These are phyloP conservation scores for Idaea dimidiata DNA, from an alignment of 2,888 invertebrate genomes.

Conservation along the genomic window DNA sequence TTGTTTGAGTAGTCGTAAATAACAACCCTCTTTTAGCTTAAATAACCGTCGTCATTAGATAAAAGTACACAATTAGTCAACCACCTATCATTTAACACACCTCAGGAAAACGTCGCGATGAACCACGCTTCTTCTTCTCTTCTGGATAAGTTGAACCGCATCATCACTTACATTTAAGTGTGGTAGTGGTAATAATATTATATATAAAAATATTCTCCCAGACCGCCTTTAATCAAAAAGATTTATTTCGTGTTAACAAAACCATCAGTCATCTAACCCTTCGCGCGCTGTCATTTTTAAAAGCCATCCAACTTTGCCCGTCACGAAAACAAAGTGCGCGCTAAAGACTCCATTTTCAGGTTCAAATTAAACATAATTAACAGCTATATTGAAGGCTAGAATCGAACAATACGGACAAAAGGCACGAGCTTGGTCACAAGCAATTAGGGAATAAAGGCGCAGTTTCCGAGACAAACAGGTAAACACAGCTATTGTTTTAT, in stretches of 20 bases:
- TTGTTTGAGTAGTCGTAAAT: too few relatives aligned
- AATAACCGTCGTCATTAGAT: too few relatives aligned
- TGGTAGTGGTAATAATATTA: too few relatives aligned
- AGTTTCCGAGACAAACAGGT: background rate
- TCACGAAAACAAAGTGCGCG: background rate
- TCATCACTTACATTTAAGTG: too few relatives aligned
- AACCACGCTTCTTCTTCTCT: too few relatives aligned
- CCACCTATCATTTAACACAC: too few relatives aligned
- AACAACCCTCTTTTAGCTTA: too few relatives aligned
- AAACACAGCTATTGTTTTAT: background rate
- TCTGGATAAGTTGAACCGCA: too few relatives aligned
- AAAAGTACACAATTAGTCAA: too few relatives aligned
- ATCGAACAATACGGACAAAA: background rate
- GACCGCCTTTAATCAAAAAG: background rate
- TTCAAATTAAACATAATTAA: background rate
- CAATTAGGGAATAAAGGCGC: background rate
- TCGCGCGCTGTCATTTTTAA: background rate
- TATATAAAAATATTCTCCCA: background rate
- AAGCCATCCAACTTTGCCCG: background rate
- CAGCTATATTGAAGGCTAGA: background rate
- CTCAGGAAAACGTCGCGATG: too few relatives aligned
- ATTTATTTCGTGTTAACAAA: background rate
- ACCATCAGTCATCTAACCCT: background rate
- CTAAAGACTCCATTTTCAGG: background rate
- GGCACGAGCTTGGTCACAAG: background rate